Conservation (phyloP, 2,113 vertebrate species). For the Oreochromis tanganicae region DNA sequence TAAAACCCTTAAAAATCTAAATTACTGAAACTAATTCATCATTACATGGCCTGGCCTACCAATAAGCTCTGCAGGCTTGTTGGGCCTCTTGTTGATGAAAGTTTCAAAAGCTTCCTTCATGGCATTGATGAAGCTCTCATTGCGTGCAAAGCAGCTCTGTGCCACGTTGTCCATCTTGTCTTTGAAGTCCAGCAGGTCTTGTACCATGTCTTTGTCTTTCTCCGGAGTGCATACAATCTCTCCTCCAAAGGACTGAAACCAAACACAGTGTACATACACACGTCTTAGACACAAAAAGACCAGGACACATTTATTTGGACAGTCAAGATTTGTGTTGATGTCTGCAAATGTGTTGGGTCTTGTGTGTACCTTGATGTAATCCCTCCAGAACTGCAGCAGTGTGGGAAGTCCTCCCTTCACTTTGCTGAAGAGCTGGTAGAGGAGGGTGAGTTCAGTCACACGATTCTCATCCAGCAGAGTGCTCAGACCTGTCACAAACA, state of each 20-base stretch:
- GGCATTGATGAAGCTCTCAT: constrained; percentile 96
- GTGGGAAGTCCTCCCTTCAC: constrained; percentile 92
- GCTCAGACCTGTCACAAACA: constrained; percentile 80
- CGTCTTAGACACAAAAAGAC: not conserved
- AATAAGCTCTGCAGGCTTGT: constrained; percentile 98
- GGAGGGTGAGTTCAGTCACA: constrained; percentile 88
- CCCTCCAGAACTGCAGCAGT: constrained; percentile 95
- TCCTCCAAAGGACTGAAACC: constrained; percentile 87
- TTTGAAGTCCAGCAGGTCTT: constrained; percentile 97
- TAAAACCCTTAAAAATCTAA: not conserved
- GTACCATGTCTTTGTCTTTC: constrained; percentile 99
- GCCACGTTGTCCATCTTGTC: constrained; percentile 98
- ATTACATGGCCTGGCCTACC: constrained; percentile 62
- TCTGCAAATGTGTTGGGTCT: not conserved
- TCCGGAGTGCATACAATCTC: constrained; percentile 98
- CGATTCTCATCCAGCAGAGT: constrained; percentile 92
- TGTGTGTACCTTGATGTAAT: constrained; percentile 90
- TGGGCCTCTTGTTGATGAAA: constrained; percentile 98
- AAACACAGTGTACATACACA: not conserved
- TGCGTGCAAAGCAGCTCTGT: constrained; percentile 91
- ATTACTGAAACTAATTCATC: not conserved
- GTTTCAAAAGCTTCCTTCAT: constrained; percentile 99
- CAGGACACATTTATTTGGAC: not conserved
- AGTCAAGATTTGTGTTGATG: not conserved
- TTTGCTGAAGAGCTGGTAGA: constrained; percentile 94